Evolutionary conservation across 1,140 invertebrate genomes (phyloP).

Genomic region (Micrasema minimum): DNA sequence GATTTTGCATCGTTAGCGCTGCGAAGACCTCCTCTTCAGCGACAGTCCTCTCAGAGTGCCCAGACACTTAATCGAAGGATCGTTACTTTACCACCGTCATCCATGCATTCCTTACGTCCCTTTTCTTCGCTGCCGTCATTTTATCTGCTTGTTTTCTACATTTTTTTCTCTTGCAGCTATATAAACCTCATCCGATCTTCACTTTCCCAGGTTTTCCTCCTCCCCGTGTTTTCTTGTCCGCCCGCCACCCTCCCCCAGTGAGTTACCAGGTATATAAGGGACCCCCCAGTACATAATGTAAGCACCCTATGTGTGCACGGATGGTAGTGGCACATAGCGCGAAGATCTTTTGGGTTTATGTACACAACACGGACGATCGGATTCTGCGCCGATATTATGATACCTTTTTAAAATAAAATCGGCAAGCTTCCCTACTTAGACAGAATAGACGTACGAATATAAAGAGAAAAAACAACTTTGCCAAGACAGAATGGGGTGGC

Average conservation of each 20-base stretch:
- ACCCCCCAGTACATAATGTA: slow-evolving; percentile 39
- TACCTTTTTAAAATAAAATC: too few species aligned
- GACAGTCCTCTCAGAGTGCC: not conserved
- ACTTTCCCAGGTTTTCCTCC: slow-evolving; percentile 41
- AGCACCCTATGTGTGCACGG: slow-evolving; percentile 45
- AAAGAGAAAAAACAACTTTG: too few species aligned
- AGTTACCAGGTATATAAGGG: slow-evolving; percentile 36
- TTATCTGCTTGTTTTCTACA: not conserved
- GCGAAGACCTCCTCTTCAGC: not conserved
- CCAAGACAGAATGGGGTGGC: too few species aligned
- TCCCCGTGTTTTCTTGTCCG: slow-evolving; percentile 26
- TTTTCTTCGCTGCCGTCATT: not conserved
- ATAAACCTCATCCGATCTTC: slow-evolving; percentile 16
- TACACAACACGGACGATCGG: slow-evolving; percentile 43
- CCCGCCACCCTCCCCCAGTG: slow-evolving; percentile 7
- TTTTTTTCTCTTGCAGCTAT: not conserved
- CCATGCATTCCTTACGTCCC: not conserved
- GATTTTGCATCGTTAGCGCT: not conserved
- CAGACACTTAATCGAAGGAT: not conserved
- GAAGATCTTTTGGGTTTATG: slow-evolving; percentile 53
- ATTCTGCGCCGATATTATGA: slow-evolving; percentile 46
- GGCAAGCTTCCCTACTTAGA: too few species aligned
- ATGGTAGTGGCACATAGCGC: slow-evolving; percentile 45
- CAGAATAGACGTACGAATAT: too few species aligned
- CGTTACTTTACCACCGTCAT: not conserved